Conservation (phyloP, 2,797 vertebrate species). For the Gobio occitaniae region DNA sequence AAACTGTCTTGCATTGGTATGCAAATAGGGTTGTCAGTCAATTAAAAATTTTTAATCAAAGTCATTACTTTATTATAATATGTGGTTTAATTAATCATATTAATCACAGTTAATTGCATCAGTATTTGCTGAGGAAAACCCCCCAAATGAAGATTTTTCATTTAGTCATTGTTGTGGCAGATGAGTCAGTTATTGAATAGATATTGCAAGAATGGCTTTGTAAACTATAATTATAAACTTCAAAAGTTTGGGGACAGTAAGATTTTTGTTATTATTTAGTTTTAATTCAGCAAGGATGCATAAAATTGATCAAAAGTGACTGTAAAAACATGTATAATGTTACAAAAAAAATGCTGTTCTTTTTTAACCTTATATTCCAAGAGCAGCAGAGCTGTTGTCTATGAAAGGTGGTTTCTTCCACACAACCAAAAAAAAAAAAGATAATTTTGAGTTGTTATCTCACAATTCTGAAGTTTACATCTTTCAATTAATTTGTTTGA, state of each 20-base stretch:
- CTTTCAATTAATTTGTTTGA: too few relatives aligned
- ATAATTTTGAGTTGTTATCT: too few relatives aligned
- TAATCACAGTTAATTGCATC: conserved; percentile 33
- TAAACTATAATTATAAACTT: neutral
- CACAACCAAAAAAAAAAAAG: too few relatives aligned
- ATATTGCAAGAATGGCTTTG: neutral
- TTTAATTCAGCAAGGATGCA: neutral
- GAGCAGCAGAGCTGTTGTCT: neutral
- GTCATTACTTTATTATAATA: conserved; percentile 32
- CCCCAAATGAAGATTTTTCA: neutral
- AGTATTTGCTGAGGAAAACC: conserved; percentile 14
- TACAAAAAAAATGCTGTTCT: neutral
- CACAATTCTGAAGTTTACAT: too few relatives aligned
- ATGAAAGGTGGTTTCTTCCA: too few relatives aligned
- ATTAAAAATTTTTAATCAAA: neutral
- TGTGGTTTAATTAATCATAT: conserved; percentile 28
- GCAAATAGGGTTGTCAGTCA: conserved; percentile 25
- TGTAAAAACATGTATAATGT: neutral
- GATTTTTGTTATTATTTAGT: neutral
- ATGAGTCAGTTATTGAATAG: neutral
- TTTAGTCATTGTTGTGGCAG: neutral
- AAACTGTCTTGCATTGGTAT: conserved; percentile 15
- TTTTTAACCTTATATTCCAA: neutral
- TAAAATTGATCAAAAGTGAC: neutral
- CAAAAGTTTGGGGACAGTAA: neutral